Percentiles rank a stretch among this genome's conserved stretches.
Conservation (phyloP, 1,140 invertebrate species). For the Periplaneta americana region DNA sequence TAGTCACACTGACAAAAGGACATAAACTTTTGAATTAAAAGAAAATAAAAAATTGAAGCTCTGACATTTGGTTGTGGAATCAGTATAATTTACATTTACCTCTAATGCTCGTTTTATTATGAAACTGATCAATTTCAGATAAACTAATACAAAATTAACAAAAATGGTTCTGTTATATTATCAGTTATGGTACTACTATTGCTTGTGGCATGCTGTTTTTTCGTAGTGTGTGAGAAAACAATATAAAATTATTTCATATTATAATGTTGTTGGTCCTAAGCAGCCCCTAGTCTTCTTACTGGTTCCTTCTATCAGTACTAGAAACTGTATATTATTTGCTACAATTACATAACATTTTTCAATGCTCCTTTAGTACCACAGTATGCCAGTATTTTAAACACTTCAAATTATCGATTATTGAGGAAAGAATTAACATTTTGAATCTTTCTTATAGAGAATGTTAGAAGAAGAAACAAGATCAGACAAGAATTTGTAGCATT, state of each 20-base stretch:
- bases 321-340: background rate
- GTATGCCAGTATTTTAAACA: background rate
- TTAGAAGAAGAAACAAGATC: background rate
- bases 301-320: background rate
- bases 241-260: background rate
- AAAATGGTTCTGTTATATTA: too few species aligned
- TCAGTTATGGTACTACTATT: too few species aligned
- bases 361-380: background rate
- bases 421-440: background rate
- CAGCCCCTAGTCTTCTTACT: background rate
- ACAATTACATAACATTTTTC: background rate
- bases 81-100: too few species aligned
- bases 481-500: background rate
- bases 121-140: too few species aligned
- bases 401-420: background rate
- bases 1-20: too few species aligned
- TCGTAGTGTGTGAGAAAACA: background rate
- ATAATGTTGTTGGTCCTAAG: background rate
- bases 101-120: too few species aligned
- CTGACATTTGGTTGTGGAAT: too few species aligned
- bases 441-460: background rate
- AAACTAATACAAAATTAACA: too few species aligned
- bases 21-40: too few species aligned
- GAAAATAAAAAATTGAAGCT: too few species aligned
- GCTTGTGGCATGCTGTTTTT: too few species aligned